Conservation (phyloP, 2,888 invertebrate genomes). For the Mythimna lalbum region DNA sequence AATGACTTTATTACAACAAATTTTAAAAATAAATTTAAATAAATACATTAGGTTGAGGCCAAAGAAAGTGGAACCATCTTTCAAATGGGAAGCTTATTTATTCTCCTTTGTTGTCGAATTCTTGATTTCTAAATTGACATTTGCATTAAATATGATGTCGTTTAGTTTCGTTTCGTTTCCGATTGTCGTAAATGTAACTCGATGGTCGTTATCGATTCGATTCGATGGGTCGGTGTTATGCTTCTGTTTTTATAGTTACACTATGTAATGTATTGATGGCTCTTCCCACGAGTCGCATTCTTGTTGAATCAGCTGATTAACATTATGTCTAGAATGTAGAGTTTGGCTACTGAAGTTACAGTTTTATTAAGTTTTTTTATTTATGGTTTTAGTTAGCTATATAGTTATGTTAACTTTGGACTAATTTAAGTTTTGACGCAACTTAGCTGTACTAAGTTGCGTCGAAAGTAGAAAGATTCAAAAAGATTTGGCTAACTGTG, state of each 20-base stretch:
- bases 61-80: constrained; percentile 74
- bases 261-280: constrained; percentile 55
- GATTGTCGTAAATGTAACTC: constrained; percentile 67
- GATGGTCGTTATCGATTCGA: constrained; percentile 69
- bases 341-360: constrained; percentile 46
- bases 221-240: constrained; percentile 56
- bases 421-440: background rate
- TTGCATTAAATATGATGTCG: constrained; percentile 76
- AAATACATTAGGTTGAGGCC: constrained; percentile 65
- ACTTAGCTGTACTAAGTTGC: background rate
- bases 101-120: constrained; percentile 71
- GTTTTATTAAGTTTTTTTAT: constrained; percentile 51
- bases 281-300: constrained; percentile 59
- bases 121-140: constrained; percentile 75
- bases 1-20: too few relatives aligned
- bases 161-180: constrained; percentile 62
- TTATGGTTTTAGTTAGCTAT: constrained; percentile 24
- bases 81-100: constrained; percentile 73
- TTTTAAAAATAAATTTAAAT: background rate
- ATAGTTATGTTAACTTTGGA: constrained; percentile 15
- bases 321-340: constrained; percentile 41
- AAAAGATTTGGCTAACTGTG: background rate
- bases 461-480: background rate
- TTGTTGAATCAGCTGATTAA: constrained; percentile 50
- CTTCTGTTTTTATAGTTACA: constrained; percentile 64